phyloP scores from a whole-genome alignment of 1,140 invertebrate genomes.

The Drosophila suzukii region DNA sequence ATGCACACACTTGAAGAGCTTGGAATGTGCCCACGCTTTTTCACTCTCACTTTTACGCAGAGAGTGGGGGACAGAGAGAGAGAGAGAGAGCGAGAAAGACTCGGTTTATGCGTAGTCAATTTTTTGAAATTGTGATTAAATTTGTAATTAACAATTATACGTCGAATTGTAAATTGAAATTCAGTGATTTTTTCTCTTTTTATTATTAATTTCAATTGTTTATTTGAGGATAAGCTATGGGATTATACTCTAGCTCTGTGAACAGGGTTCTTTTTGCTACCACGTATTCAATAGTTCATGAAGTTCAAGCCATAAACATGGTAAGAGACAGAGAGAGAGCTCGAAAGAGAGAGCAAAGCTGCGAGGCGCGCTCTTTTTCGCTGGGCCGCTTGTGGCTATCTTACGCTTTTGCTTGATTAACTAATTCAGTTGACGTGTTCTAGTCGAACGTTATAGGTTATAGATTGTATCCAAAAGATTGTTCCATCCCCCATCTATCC shows the following conservation, averaged over 20 bases:
- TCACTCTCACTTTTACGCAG: constrained; percentile 43
- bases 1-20: not conserved
- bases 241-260: too few relatives aligned
- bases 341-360: constrained; percentile 9
- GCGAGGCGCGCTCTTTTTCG: constrained; percentile 2
- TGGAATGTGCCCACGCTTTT: constrained; percentile 42
- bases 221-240: too few relatives aligned
- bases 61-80: not conserved
- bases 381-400: constrained; percentile 70
- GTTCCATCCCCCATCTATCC: not conserved
- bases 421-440: constrained; percentile 84
- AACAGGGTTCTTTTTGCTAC: not conserved
- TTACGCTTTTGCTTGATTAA: constrained; percentile 76
- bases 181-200: too few relatives aligned
- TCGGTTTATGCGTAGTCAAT: not conserved
- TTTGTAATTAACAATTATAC: too few relatives aligned
- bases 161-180: too few relatives aligned
- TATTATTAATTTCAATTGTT: too few relatives aligned
- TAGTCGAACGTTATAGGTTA: constrained; percentile 78
- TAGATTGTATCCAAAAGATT: constrained; percentile 62
- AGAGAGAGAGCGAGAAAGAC: constrained; percentile 13
- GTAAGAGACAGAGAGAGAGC: not conserved
- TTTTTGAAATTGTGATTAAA: not conserved
- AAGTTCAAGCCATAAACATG: constrained; percentile 5
- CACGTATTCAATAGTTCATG: not conserved